Conservation (phyloP, 2,113 vertebrate species). For the Mugil cephalus region DNA sequence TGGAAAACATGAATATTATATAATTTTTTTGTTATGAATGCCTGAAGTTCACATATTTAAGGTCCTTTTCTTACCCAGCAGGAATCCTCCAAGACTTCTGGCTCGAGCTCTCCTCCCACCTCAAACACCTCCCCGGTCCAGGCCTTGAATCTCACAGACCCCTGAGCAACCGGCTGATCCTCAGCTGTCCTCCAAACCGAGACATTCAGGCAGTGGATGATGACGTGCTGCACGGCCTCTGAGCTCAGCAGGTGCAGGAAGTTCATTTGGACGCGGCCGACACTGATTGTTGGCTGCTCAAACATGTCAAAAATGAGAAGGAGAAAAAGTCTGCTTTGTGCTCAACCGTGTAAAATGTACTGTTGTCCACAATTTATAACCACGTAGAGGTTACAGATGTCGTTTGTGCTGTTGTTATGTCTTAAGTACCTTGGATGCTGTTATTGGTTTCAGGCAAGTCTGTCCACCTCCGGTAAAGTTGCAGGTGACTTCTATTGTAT, state of each 20-base stretch:
- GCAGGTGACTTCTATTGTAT: constrained; percentile 94
- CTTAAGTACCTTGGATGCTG: constrained; percentile 90
- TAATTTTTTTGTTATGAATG: not conserved
- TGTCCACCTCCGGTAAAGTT: constrained; percentile 95
- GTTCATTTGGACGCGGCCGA: constrained; percentile 95
- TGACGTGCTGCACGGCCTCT: constrained; percentile 93
- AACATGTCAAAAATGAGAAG: not conserved
- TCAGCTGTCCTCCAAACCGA: constrained; percentile 87
- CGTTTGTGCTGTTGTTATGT: not conserved
- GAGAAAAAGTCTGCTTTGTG: constrained; percentile 10
- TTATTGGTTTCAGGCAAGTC: constrained; percentile 93
- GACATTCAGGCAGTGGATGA: constrained; percentile 93
- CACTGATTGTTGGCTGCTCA: constrained; percentile 87
- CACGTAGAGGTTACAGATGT: not conserved
- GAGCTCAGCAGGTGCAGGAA: constrained; percentile 96
- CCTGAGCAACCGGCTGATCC: constrained; percentile 65
- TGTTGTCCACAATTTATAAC: not conserved
- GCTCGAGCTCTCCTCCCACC: constrained; percentile 86
- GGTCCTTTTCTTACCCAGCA: constrained; percentile 88
- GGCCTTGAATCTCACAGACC: constrained; percentile 88
- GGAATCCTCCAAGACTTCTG: constrained; percentile 89
- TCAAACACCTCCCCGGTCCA: constrained; percentile 93
- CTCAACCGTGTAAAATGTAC: constrained; percentile 3
- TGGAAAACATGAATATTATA: not conserved
- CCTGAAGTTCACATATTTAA: constrained; percentile 4